Evolutionary conservation across 1,140 invertebrate genomes (phyloP), one percentile per base, ranked within the genome.

Genomic region (Drosophila burlai): DNA sequence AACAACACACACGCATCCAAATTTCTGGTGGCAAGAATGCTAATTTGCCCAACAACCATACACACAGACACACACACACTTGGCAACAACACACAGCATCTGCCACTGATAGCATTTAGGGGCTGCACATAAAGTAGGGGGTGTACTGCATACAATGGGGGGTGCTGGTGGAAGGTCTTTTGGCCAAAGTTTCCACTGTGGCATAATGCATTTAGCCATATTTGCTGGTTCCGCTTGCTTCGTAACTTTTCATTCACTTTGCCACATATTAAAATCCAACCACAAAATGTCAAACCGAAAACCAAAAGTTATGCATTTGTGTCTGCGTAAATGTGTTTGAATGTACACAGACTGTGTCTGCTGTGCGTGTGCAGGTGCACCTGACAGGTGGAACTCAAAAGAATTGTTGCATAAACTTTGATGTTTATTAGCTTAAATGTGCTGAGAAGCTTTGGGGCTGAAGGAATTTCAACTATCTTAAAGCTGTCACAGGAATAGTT

Each of bases 261-360:
- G 47, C 62, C 78, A 89, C 74, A 89, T 89, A 84, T 89, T 89
- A 89, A 89, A 89, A 84, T 87, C 61, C 66, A 80, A 83, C 84
- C 84, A 84, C 84, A 90, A 79, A 87, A 89, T 87, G 84, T 87
- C 85, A 87, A 87, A 89, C 85, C 66, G 60, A 65, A 89, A 87
- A 87, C 84, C 84, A 90, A 87, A 87, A 87, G 85, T 87, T 87
- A 90, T 87, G 84, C 79, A 76, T 68, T 81, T 71, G 80, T 75
- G 62, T 66, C 50, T 52, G 31, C 21, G 49, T 42, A 45, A 38
- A 40, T 54, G 42, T 46, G 45, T 58, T 34, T 76, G 26, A 15
- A 15, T 49, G 26, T 43, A 21, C 6, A n/a, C 34, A 31, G 15
- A 9, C 15, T 7, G 15, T 49, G 13, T 24, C 7, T 21, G 43